Evolutionary conservation across 2,113 vertebrate genomes (phyloP).

Genomic region (Cavia aperea): DNA sequence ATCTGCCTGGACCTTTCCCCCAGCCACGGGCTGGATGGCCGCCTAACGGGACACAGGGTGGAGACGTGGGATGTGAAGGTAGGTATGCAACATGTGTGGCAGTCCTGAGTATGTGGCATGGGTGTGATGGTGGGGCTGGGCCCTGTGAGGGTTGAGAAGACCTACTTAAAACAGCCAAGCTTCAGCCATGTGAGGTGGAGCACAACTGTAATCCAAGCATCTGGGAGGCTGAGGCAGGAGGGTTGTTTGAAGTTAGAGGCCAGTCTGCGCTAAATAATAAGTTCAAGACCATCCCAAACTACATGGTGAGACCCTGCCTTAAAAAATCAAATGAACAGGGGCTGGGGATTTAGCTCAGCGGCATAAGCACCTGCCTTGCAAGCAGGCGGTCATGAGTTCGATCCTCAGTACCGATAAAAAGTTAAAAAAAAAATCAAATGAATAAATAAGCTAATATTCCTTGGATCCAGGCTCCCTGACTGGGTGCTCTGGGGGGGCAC

Average conservation of each 20-base stretch:
- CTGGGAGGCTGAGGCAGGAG: background rate
- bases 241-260: background rate
- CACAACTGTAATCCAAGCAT: background rate
- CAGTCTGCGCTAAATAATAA: background rate
- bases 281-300: background rate
- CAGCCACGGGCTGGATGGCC: constrained; percentile 86
- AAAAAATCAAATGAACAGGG: background rate
- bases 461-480: background rate
- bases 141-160: background rate
- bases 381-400: no score
- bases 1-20: constrained; percentile 95
- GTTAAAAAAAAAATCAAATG: background rate
- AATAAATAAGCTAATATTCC: background rate
- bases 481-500: no score
- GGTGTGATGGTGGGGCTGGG: accelerated
- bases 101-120: accelerated
- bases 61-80: constrained; percentile 97
- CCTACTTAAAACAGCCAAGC: background rate
- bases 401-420: no score
- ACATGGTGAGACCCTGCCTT: background rate
- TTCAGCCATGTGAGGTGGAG: background rate
- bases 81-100: background rate
- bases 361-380: no score
- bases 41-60: constrained; percentile 92
- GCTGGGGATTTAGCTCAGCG: no score